Evolutionary conservation across 2,888 invertebrate genomes (phyloP).

Genomic region (Scaptodrosophila latifasciaeformis): DNA sequence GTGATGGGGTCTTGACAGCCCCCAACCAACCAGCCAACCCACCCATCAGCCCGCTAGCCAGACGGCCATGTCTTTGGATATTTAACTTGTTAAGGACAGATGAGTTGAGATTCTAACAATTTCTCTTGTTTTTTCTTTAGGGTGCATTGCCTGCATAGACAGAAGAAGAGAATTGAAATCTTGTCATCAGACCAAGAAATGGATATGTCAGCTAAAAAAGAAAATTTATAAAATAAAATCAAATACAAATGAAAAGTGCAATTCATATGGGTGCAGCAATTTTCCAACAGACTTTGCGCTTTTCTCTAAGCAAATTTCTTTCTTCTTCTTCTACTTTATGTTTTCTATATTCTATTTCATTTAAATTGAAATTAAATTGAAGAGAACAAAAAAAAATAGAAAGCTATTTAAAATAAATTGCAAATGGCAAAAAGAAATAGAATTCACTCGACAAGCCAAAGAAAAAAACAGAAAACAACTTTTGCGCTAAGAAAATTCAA

Average conservation of each 20-base stretch:
- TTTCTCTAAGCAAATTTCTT: too few relatives aligned
- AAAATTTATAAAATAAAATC: neutral
- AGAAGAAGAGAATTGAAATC: slow-evolving; percentile 39
- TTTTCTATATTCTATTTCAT: slow-evolving; percentile 27
- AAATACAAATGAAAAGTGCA: neutral
- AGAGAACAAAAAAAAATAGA: slow-evolving; percentile 12
- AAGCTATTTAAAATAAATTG: slow-evolving; percentile 29
- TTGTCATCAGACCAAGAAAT: slow-evolving; percentile 51
- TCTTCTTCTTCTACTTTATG: slow-evolving; percentile 19
- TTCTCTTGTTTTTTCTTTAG: too few relatives aligned
- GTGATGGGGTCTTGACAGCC: slow-evolving; percentile 10
- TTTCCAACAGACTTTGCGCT: too few relatives aligned
- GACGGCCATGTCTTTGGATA: neutral
- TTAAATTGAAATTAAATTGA: slow-evolving; percentile 39
- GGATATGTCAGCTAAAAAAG: slow-evolving; percentile 25
- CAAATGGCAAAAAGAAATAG: slow-evolving; percentile 28
- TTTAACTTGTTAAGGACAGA: neutral
- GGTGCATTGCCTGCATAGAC: neutral
- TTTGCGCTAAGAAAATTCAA: neutral
- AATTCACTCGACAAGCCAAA: slow-evolving; percentile 17
- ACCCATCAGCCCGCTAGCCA: neutral
- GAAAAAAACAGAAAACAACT: too few relatives aligned
- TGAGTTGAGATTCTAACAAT: too few relatives aligned
- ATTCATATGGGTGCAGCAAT: too few relatives aligned
- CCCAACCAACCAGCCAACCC: neutral